A percentile compares a stretch with the other conserved stretches of the same genome.
Conservation (phyloP, 2,797 vertebrate genomes). For the Paedocypris micromegethes region DNA sequence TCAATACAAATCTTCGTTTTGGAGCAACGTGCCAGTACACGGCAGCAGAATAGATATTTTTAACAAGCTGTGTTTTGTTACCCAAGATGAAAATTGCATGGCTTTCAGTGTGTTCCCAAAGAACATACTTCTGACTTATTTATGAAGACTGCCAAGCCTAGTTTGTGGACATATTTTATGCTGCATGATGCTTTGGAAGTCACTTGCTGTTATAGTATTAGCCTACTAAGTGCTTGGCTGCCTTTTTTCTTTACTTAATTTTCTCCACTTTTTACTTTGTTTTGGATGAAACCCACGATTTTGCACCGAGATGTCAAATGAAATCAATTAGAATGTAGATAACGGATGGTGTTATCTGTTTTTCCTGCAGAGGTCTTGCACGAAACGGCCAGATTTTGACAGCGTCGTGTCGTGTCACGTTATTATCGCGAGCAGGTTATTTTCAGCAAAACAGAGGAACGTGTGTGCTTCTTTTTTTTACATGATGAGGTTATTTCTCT, state of each 20-base stretch:
- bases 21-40: no score
- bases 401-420: constrained; percentile 2
- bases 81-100: constrained; percentile 51
- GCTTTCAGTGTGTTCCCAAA: constrained; percentile 58
- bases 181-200: constrained; percentile 80
- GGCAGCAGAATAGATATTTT: constrained; percentile 18
- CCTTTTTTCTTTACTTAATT: constrained; percentile 70
- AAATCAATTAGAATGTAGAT: constrained; percentile 10
- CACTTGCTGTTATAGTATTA: constrained; percentile 72
- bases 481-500: constrained; percentile 11
- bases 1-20: neutral
- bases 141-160: constrained; percentile 84
- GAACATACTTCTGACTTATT: constrained; percentile 58
- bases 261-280: constrained; percentile 57
- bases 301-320: constrained; percentile 36
- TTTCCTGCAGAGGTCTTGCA: neutral
- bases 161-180: constrained; percentile 76
- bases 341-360: neutral
- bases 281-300: constrained; percentile 47
- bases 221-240: constrained; percentile 68
- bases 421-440: constrained; percentile 3
- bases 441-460: constrained; percentile 10
- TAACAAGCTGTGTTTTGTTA: constrained; percentile 23
- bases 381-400: neutral
- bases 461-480: neutral